phyloP scores from a whole-genome alignment of 2,888 invertebrate species.

The Diarsia brunnea region DNA sequence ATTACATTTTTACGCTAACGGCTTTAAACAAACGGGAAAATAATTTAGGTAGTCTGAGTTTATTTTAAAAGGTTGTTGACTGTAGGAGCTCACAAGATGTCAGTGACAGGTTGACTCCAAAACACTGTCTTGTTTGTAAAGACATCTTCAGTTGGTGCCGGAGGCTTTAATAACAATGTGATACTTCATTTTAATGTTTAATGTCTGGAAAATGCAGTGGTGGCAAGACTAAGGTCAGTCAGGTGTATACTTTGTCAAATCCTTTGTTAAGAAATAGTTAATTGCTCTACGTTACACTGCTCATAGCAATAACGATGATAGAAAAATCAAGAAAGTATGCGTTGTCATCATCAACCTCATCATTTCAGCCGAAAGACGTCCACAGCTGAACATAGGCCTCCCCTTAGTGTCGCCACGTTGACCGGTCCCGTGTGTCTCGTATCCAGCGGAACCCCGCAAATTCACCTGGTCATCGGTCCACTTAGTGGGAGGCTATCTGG shows the following conservation, averaged over 20 bases:
- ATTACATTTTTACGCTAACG: background rate
- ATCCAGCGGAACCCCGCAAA: too few relatives aligned
- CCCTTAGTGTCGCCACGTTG: too few relatives aligned
- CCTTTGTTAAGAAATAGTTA: background rate
- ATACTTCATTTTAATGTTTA: conserved; percentile 16
- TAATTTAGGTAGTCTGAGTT: background rate
- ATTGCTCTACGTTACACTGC: background rate
- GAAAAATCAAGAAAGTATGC: background rate
- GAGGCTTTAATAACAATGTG: conserved; percentile 5
- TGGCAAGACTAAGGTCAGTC: background rate
- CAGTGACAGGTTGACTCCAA: conserved; percentile 20
- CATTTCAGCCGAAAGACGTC: too few relatives aligned
- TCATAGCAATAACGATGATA: background rate
- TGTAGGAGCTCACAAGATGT: background rate
- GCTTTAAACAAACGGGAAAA: background rate
- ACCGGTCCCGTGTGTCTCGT: too few relatives aligned
- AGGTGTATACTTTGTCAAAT: background rate
- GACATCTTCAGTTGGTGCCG: background rate
- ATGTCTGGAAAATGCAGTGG: conserved; percentile 1
- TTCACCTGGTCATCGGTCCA: too few relatives aligned
- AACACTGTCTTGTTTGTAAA: conserved; percentile 14
- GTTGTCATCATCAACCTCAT: background rate
- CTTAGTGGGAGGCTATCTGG: too few relatives aligned
- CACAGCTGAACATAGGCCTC: too few relatives aligned
- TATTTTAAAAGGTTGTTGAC: conserved; percentile 5